Conservation (phyloP, 2,113 vertebrate species). For the Callospermophilus lateralis region DNA sequence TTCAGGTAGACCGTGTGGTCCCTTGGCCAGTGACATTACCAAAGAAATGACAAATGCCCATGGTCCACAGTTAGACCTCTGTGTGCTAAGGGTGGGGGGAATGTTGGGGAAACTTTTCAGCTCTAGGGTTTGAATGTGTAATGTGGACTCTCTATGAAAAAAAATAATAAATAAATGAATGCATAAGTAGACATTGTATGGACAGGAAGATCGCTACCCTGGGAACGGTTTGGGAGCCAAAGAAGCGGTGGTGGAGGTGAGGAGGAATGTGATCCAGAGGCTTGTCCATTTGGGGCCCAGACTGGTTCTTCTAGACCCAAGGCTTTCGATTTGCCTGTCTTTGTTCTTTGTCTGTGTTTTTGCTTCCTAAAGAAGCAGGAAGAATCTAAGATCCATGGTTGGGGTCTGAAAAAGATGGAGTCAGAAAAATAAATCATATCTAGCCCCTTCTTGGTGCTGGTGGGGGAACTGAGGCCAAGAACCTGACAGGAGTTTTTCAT, state of each 20-base stretch:
- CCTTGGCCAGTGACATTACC: too few relatives aligned
- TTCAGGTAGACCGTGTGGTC: background rate
- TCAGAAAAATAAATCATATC: background rate
- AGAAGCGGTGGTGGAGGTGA: background rate
- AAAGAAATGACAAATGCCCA: background rate
- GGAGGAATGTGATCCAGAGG: background rate
- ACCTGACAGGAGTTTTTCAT: background rate
- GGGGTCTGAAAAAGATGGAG: background rate
- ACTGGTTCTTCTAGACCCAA: background rate
- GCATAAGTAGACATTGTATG: background rate
- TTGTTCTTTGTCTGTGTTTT: background rate
- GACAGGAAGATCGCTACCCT: background rate
- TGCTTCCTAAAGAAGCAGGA: background rate
- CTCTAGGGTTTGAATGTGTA: background rate
- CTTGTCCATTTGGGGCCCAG: accelerated
- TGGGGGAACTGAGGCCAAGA: background rate
- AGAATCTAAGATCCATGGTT: background rate
- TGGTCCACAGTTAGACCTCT: background rate
- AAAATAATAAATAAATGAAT: background rate
- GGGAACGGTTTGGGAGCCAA: background rate
- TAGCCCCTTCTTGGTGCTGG: background rate
- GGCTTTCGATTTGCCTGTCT: background rate
- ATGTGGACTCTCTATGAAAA: background rate
- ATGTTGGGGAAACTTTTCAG: background rate
- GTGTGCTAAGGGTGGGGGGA: background rate